Percentiles rank a stretch among this genome's conserved stretches.
Evolutionary conservation across 2,113 vertebrate genomes (phyloP).

Genomic region (Myotis brandtii): DNA sequence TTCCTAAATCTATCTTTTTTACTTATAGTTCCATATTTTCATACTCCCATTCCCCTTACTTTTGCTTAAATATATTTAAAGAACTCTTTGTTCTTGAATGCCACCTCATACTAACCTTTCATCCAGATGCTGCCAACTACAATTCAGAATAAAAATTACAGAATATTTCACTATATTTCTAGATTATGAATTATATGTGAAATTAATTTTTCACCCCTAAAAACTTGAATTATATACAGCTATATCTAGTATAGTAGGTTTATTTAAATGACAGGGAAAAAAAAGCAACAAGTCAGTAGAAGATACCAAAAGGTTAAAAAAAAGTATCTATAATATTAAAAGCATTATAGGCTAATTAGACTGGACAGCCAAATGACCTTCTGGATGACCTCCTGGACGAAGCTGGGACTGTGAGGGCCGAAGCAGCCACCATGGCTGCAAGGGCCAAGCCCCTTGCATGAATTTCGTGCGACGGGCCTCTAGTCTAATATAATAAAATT

Average conservation of each 20-base stretch:
- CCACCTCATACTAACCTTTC: not conserved
- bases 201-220: constrained; percentile 54
- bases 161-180: constrained; percentile 7
- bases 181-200: constrained; percentile 23
- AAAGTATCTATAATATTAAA: not conserved
- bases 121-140: constrained; percentile 1
- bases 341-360: too few relatives aligned
- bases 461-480: too few relatives aligned
- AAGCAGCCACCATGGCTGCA: too few relatives aligned
- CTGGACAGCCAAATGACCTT: too few relatives aligned
- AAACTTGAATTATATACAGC: constrained; percentile 63
- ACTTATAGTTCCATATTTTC: not conserved
- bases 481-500: not conserved
- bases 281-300: not conserved
- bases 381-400: too few relatives aligned
- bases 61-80: not conserved
- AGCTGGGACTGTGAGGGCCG: too few relatives aligned
- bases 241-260: constrained; percentile 20
- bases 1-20: not conserved
- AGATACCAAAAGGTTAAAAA: constrained; percentile 42
- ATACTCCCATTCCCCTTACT: not conserved
- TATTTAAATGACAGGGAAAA: not conserved
- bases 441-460: too few relatives aligned
- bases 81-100: constrained; percentile 35
- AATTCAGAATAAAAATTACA: constrained; percentile 63